A percentile compares a stretch with the other conserved stretches of the same genome.
These are phyloP conservation scores for Orgyia antiqua DNA, from an alignment of 2,888 invertebrate species.

Conservation along the genomic window DNA sequence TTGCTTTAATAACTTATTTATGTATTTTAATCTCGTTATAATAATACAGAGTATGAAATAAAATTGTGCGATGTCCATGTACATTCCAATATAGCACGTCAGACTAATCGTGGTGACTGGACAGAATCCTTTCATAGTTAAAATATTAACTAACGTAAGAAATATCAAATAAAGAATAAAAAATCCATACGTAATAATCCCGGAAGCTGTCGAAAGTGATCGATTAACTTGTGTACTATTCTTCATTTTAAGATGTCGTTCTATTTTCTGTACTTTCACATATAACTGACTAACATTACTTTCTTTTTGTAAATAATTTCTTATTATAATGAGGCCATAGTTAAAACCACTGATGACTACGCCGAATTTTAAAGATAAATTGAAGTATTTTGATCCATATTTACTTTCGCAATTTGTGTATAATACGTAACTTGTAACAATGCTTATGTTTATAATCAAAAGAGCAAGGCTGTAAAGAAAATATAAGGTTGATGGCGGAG, in stretches of 20 bases:
- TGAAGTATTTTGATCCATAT: constrained; percentile 22
- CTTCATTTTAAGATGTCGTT: constrained; percentile 35
- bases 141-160: constrained; percentile 24
- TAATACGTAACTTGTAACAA: constrained; percentile 20
- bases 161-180: constrained; percentile 14
- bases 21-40: constrained; percentile 29
- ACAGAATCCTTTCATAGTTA: constrained; percentile 27
- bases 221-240: constrained; percentile 29
- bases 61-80: constrained; percentile 31
- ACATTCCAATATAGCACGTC: constrained; percentile 23
- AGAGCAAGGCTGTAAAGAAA: constrained; percentile 31
- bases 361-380: constrained; percentile 33
- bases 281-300: constrained; percentile 36
- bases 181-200: too few relatives aligned
- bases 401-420: constrained; percentile 29
- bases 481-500: constrained; percentile 32
- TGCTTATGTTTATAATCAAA: constrained; percentile 30
- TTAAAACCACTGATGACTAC: constrained; percentile 26
- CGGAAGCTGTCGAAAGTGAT: constrained; percentile 19
- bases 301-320: constrained; percentile 26
- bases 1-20: constrained; percentile 31
- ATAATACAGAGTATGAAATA: constrained; percentile 34
- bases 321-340: constrained; percentile 27
- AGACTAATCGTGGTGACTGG: constrained; percentile 21
- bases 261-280: constrained; percentile 52